These are phyloP conservation scores for Caenorhabditis tropicalis DNA, from an alignment of 1,140 invertebrate genomes.

Conservation along the genomic window DNA sequence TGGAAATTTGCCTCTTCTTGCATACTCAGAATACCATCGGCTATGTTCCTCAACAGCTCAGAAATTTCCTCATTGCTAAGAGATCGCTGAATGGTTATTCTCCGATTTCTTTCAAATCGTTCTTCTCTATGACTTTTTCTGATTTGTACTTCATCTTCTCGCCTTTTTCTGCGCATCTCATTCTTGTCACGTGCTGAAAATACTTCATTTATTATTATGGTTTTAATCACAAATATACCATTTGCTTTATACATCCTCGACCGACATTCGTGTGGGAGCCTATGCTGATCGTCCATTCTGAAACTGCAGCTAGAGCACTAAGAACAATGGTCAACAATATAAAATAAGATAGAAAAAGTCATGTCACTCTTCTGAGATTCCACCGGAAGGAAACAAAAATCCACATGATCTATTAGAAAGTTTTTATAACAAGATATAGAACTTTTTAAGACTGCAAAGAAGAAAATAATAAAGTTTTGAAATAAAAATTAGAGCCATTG, in stretches of 20 bases:
- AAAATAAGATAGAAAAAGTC: neutral
- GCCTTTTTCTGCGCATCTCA: neutral
- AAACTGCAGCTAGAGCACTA: neutral
- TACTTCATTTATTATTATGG: neutral
- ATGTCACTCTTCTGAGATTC: no score
- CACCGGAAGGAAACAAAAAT: no score
- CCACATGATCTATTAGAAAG: no score
- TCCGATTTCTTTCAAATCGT: neutral
- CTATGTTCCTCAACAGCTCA: neutral
- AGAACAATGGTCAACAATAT: neutral
- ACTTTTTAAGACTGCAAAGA: no score
- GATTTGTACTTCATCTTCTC: constrained; percentile 18
- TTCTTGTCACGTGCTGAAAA: neutral
- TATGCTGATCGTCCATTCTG: neutral
- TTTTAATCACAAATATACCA: neutral
- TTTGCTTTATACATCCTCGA: constrained; percentile 4
- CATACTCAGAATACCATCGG: neutral
- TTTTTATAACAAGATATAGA: no score
- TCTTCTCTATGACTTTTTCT: constrained; percentile 1
- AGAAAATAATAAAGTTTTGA: no score
- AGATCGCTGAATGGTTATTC: neutral
- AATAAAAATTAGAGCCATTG: no score
- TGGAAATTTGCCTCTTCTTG: neutral
- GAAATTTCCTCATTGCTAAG: neutral
- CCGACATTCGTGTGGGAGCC: neutral